Conservation (phyloP, 2,888 invertebrate genomes). For the Eupithecia exiguata region DNA sequence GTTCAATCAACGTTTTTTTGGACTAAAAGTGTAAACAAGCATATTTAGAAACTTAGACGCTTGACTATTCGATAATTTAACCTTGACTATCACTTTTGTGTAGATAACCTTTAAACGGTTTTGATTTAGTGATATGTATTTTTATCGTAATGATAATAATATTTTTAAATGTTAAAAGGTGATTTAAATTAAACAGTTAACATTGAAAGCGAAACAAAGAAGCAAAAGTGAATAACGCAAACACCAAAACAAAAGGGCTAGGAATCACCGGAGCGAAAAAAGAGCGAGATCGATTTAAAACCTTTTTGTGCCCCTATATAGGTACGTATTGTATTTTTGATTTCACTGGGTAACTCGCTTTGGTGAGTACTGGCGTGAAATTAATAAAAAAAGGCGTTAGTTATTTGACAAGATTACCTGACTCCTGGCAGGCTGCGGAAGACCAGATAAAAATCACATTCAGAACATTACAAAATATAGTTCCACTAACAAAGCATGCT, state of each 20-base stretch:
- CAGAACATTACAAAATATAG: slow-evolving; percentile 80
- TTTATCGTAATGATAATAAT: background rate
- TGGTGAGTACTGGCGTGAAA: slow-evolving; percentile 21
- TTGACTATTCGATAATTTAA: slow-evolving; percentile 6
- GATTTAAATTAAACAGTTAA: slow-evolving; percentile 35
- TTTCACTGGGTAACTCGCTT: slow-evolving; percentile 6
- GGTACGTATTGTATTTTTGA: slow-evolving; percentile 4
- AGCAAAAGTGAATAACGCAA: slow-evolving; percentile 39
- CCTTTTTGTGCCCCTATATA: background rate
- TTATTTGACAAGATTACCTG: slow-evolving; percentile 70
- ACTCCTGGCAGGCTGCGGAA: slow-evolving; percentile 84
- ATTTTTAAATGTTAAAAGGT: slow-evolving; percentile 26
- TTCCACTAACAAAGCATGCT: slow-evolving; percentile 76
- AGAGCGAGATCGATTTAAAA: background rate
- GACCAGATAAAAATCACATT: slow-evolving; percentile 83
- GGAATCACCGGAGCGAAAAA: slow-evolving; percentile 10
- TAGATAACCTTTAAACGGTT: slow-evolving; percentile 5
- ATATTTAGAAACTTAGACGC: background rate
- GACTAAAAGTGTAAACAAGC: slow-evolving; percentile 3
- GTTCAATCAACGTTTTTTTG: background rate
- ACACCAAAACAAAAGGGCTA: slow-evolving; percentile 34
- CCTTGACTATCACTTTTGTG: slow-evolving; percentile 14
- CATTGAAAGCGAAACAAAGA: slow-evolving; percentile 42
- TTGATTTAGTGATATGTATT: slow-evolving; percentile 11
- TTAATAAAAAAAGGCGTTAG: slow-evolving; percentile 46